Base-by-base conservation (phyloP, 2,888 invertebrate species). In the Sminthurinus aureus region DNA sequence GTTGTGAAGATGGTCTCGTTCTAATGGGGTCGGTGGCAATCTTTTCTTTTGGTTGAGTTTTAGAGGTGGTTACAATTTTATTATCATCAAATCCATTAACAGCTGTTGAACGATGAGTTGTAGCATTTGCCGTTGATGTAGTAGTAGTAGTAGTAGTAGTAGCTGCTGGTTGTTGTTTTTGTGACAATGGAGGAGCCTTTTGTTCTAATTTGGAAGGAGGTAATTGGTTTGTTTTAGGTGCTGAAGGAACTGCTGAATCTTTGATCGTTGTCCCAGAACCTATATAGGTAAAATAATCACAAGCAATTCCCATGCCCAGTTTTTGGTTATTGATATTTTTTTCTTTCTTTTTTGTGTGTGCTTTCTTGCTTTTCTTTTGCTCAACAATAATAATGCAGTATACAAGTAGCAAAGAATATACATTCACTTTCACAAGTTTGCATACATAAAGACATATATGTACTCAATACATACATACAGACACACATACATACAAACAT, bases 251-350 rank as follows among this genome's bases (percentile, higher is more conserved):
- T 12, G 74, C 66, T 50, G 80, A 82, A 76, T 82, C 79, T 79
- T 84, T 84, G 83, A 74, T 77, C 86, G 82, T 83, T 83, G 86
- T 84, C 83, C 86, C 86, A 84, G 85, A 74, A 85, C 85, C 87
- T 86, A 86, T 84, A 85, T 86, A 85, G 87, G 79, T 80, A n/a
- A 52, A 11, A 83, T 74, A 87, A 85, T 84, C 85, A n/a, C n/a
- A 85, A 87, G 85, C 85, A 84, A 87, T 85, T 83, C 84, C 85
- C 85, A 84, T 84, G 84, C 86, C 83, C 84, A 82, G 84, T 83
- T 52, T 8, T 52, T 8, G 13, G 13, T 52, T 52, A 11, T 8
- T 52, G 52, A 52, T 11, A n/a, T n/a, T n/a, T n/a, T n/a, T n/a
- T n/a, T n/a, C n/a, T 52, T 52, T 52, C 52, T 52, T 52, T 52